These are phyloP conservation scores for Plagodis dolabraria DNA, from an alignment of 2,888 invertebrate genomes.

Conservation along the genomic window DNA sequence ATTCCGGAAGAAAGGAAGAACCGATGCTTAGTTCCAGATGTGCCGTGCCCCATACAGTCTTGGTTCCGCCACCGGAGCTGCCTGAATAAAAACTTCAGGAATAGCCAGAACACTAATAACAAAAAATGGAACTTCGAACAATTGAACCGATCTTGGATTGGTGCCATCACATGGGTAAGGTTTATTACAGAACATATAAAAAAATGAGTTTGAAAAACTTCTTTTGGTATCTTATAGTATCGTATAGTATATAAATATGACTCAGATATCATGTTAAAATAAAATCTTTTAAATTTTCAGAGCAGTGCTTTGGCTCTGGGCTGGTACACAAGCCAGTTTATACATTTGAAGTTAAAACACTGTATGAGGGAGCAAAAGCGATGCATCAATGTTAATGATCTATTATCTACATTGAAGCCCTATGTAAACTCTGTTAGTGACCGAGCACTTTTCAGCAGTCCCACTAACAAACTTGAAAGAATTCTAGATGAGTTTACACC, in stretches of 20 bases:
- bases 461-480: slow-evolving; percentile 54
- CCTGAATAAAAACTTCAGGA: slow-evolving; percentile 47
- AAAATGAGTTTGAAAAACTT: neutral
- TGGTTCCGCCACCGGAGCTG: slow-evolving; percentile 64
- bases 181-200: slow-evolving; percentile 5
- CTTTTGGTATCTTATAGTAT: neutral
- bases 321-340: slow-evolving; percentile 86
- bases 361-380: slow-evolving; percentile 43
- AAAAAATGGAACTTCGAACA: slow-evolving; percentile 74
- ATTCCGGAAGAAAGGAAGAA: slow-evolving; percentile 55
- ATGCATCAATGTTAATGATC: slow-evolving; percentile 37
- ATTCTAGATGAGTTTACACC: slow-evolving; percentile 57
- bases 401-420: slow-evolving; percentile 56
- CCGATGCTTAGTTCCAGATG: slow-evolving; percentile 33
- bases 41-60: slow-evolving; percentile 41
- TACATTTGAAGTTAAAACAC: slow-evolving; percentile 70
- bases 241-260: too few relatives aligned
- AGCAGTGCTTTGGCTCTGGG: slow-evolving; percentile 86
- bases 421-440: slow-evolving; percentile 53
- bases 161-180: slow-evolving; percentile 83
- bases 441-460: slow-evolving; percentile 46
- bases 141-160: slow-evolving; percentile 74
- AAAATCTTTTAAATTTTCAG: slow-evolving; percentile 57
- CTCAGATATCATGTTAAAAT: neutral
- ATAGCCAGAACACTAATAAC: slow-evolving; percentile 64